These are phyloP conservation scores for Cyprinodon tularosa DNA, from an alignment of 2,113 vertebrate genomes.

Conservation along the genomic window DNA sequence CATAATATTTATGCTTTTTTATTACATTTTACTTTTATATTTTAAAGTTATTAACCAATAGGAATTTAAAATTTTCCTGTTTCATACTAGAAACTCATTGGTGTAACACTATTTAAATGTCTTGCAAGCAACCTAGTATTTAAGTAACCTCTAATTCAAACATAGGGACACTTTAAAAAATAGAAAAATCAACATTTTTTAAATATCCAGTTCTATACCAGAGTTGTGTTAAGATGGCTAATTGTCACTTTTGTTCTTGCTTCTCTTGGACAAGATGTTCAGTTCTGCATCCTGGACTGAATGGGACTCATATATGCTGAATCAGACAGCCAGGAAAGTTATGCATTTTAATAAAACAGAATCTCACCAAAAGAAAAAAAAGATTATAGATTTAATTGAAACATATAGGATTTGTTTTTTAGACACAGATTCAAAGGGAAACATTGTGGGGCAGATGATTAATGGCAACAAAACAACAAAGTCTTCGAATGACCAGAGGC, in stretches of 20 bases:
- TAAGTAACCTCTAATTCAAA: too few species aligned
- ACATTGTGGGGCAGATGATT: slow-evolving; percentile 32
- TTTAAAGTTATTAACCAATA: too few species aligned
- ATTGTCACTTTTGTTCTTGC: neutral
- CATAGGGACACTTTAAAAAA: too few species aligned
- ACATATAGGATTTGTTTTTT: slow-evolving; percentile 6
- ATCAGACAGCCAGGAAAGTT: too few species aligned
- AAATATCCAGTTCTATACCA: neutral
- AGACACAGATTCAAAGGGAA: slow-evolving; percentile 26
- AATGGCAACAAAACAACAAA: slow-evolving; percentile 43
- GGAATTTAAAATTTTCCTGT: too few species aligned
- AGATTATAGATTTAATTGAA: neutral
- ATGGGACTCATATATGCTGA: too few species aligned
- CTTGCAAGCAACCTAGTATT: too few species aligned
- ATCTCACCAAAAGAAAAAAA: neutral
- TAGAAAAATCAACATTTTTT: too few species aligned
- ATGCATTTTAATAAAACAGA: neutral
- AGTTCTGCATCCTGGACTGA: neutral
- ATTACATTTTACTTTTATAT: too few species aligned
- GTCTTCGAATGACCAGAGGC: slow-evolving; percentile 27
- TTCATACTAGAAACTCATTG: too few species aligned
- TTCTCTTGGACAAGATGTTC: neutral
- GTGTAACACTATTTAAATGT: too few species aligned
- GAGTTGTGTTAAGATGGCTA: neutral
- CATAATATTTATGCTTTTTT: too few species aligned